phyloP scores from a whole-genome alignment of 2,888 invertebrate species.

The Scaeva pyrastri region DNA sequence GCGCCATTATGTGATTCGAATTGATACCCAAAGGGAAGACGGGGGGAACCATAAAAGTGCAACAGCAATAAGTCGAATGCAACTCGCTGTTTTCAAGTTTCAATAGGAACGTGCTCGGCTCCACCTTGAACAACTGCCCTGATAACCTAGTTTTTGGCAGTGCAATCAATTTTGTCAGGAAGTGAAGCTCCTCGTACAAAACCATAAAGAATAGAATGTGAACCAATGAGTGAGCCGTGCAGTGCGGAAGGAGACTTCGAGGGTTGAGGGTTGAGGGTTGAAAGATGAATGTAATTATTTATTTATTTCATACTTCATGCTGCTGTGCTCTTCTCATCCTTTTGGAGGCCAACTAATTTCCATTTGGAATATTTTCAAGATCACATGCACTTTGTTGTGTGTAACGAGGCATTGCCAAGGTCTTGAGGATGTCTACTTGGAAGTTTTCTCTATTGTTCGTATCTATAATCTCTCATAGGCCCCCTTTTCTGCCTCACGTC shows the following conservation, averaged over 20 bases:
- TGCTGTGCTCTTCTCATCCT: constrained; percentile 43
- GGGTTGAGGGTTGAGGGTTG: background rate
- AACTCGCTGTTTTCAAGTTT: background rate
- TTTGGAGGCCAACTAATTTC: constrained; percentile 73
- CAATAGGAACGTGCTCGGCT: constrained; percentile 9
- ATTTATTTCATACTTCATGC: constrained; percentile 58
- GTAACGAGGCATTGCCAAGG: constrained; percentile 72
- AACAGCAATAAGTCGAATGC: constrained; percentile 1
- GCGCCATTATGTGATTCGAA: constrained; percentile 57
- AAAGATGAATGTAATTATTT: constrained; percentile 57
- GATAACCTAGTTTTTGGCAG: constrained; percentile 70
- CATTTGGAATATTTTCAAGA: constrained; percentile 69
- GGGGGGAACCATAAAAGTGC: constrained; percentile 1
- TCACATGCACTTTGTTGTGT: constrained; percentile 64
- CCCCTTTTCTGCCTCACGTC: constrained; percentile 2
- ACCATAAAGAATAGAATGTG: constrained; percentile 24
- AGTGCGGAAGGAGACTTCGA: background rate
- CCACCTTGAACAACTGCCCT: constrained; percentile 71
- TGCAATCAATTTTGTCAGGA: constrained; percentile 60
- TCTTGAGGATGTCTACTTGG: constrained; percentile 69
- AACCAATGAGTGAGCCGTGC: background rate
- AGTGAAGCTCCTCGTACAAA: constrained; percentile 5
- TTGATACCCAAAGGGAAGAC: background rate
- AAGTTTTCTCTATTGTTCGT: constrained; percentile 59
- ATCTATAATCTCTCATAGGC: constrained; percentile 50